Percentiles rank a stretch among this genome's conserved stretches.
phyloP scores from a whole-genome alignment of 2,797 vertebrate species.

The Danio jaintianensis region DNA sequence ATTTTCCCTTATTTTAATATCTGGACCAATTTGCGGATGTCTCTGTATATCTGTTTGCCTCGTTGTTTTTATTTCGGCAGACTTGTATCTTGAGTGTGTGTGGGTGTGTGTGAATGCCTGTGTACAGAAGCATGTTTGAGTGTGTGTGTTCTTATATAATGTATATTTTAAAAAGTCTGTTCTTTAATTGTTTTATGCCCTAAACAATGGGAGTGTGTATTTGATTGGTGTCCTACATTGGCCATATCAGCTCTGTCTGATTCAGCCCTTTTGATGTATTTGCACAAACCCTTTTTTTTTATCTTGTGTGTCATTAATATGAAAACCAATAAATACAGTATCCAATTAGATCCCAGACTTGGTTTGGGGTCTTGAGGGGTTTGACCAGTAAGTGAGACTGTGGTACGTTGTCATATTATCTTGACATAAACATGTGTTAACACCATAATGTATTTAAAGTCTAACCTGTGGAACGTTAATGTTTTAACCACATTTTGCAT shows the following conservation, averaged over 20 bases:
- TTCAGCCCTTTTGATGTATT: conserved; percentile 59
- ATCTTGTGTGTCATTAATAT: conserved; percentile 55
- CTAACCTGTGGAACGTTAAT: conserved; percentile 22
- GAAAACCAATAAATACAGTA: conserved; percentile 58
- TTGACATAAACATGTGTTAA: conserved; percentile 30
- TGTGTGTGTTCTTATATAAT: conserved; percentile 60
- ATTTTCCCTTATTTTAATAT: conserved; percentile 61
- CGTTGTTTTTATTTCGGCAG: conserved; percentile 57
- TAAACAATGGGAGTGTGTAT: conserved; percentile 56
- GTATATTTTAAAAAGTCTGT: conserved; percentile 71
- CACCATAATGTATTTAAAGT: conserved; percentile 25
- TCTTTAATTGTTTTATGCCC: conserved; percentile 69
- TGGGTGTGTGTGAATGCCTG: conserved; percentile 14
- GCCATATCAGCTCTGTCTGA: conserved; percentile 49
- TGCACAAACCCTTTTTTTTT: conserved; percentile 66
- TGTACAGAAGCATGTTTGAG: conserved; percentile 35
- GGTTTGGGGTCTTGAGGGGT: conserved; percentile 48
- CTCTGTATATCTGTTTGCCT: conserved; percentile 57
- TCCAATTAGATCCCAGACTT: conserved; percentile 54
- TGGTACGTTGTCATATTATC: conserved; percentile 35
- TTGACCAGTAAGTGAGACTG: conserved; percentile 48
- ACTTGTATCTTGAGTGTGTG: conserved; percentile 55
- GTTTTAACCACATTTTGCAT: conserved; percentile 1
- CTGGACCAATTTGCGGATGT: conserved; percentile 76
- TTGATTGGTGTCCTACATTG: conserved; percentile 48